Conservation (phyloP, 2,113 vertebrate species). For the Nipponia nippon region DNA sequence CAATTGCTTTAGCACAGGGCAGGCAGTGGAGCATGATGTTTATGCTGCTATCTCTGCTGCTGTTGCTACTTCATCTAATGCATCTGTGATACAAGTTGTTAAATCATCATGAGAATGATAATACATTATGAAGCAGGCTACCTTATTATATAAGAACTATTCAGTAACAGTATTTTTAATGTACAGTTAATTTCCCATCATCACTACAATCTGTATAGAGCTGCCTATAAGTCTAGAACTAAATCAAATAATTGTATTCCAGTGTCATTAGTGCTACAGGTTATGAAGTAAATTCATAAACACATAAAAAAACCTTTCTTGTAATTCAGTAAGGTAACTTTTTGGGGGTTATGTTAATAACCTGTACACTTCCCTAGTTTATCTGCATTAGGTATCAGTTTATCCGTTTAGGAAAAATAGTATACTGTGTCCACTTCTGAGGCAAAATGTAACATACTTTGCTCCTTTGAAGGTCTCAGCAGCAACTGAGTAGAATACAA, state of each 20-base stretch:
- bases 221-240: neutral
- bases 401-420: neutral
- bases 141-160: neutral
- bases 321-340: neutral
- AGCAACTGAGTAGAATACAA: neutral
- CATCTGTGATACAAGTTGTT: neutral
- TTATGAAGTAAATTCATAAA: neutral
- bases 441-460: neutral
- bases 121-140: neutral
- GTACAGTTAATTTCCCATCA: neutral
- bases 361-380: neutral
- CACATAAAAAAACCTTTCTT: neutral
- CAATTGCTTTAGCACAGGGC: neutral
- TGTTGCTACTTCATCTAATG: neutral
- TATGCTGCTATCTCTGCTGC: slow-evolving; percentile 17
- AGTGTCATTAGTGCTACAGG: neutral
- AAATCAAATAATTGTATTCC: neutral
- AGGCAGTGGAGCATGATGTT: slow-evolving; percentile 26
- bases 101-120: neutral
- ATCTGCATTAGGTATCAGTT: neutral
- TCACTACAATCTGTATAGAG: neutral
- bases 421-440: neutral
- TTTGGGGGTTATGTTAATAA: neutral
- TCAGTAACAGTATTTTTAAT: neutral
- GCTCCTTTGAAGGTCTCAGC: neutral